These are phyloP conservation scores for Acanthaster planci DNA, from an alignment of 35 echinoderm and acorn worm species.

Conservation along the genomic window DNA sequence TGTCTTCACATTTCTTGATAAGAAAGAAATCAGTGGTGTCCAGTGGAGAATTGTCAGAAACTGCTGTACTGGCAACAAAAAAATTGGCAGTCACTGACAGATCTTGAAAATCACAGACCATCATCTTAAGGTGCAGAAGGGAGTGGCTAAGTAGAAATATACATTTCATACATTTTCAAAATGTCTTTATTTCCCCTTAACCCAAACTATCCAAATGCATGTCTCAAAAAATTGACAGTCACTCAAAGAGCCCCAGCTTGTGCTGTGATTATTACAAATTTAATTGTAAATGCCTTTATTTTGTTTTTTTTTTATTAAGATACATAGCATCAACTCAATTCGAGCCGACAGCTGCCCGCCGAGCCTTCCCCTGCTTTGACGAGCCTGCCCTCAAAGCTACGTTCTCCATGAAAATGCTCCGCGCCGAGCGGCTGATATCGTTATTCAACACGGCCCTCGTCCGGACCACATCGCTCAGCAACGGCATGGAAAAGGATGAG, in stretches of 20 bases:
- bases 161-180: no score
- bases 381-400: slow-evolving; percentile 81
- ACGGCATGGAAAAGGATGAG: slow-evolving; percentile 16
- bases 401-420: slow-evolving; percentile 62
- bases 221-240: neutral
- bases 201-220: neutral
- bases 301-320: slow-evolving; percentile 36
- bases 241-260: neutral
- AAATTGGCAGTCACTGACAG: no score
- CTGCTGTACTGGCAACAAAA: no score
- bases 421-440: slow-evolving; percentile 35
- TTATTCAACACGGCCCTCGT: slow-evolving; percentile 67
- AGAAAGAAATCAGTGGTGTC: no score
- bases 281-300: neutral
- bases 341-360: slow-evolving; percentile 67
- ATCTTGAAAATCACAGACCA: no score
- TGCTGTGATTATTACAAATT: neutral
- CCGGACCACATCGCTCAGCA: neutral
- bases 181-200: no score
- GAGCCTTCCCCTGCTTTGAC: slow-evolving; percentile 92
- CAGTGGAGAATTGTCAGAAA: no score
- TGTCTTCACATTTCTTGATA: no score
- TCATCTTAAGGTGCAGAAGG: no score
- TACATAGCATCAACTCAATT: slow-evolving; percentile 78
- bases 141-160: no score